Conservation (phyloP, 1,140 invertebrate species). For the Papilio aristodemus region DNA sequence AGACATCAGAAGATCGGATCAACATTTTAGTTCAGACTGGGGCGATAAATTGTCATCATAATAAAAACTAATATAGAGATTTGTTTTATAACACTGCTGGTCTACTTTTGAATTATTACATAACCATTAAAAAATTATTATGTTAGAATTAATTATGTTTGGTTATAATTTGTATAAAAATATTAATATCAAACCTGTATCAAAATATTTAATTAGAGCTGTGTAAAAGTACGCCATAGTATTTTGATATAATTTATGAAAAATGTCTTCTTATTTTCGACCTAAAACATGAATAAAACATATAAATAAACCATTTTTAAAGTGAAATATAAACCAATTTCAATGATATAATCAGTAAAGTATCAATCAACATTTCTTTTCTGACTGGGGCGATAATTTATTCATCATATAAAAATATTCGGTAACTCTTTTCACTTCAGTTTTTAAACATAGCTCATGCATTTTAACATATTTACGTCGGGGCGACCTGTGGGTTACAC, state of each 20-base stretch:
- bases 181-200: too few relatives aligned
- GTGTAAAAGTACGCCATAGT: not conserved
- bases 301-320: not conserved
- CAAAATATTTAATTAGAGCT: too few relatives aligned
- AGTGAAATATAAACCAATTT: not conserved
- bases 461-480: too few relatives aligned
- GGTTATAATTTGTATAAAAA: too few relatives aligned
- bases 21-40: conserved; percentile 43
- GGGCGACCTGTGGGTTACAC: too few relatives aligned
- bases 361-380: conserved; percentile 46
- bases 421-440: too few relatives aligned
- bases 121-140: too few relatives aligned
- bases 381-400: conserved; percentile 53
- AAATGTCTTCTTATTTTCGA: not conserved
- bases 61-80: not conserved
- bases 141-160: too few relatives aligned
- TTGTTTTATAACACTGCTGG: conserved; percentile 13
- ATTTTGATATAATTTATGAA: not conserved
- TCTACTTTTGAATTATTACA: too few relatives aligned
- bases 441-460: too few relatives aligned
- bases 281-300: not conserved
- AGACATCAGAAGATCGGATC: conserved; percentile 39
- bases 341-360: conserved; percentile 6
- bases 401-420: conserved; percentile 44
- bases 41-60: conserved; percentile 43